phyloP scores from a whole-genome alignment of 2,797 vertebrate species.

The Urophycis tenuis region DNA sequence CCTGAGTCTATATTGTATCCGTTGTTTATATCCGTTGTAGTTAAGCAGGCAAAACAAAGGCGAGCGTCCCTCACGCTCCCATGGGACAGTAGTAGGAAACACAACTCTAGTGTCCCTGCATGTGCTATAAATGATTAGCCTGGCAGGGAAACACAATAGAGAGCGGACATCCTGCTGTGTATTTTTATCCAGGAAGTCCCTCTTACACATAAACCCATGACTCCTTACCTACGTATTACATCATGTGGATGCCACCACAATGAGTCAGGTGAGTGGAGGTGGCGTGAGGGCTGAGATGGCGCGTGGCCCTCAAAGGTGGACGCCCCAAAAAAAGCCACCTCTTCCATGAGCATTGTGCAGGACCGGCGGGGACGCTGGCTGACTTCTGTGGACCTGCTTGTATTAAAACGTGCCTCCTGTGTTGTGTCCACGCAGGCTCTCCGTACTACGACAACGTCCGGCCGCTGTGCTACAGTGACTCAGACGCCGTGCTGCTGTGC shows the following conservation, averaged over 20 bases:
- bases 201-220: background rate
- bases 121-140: slow-evolving; percentile 42
- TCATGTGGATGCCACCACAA: background rate
- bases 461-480: slow-evolving; percentile 95
- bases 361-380: background rate
- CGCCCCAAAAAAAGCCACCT: no score
- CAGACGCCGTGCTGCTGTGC: slow-evolving; percentile 88
- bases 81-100: slow-evolving; percentile 49
- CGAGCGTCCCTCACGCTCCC: slow-evolving; percentile 10
- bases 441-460: slow-evolving; percentile 96
- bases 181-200: slow-evolving; percentile 35
- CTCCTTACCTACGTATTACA: background rate
- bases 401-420: background rate
- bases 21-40: no score
- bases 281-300: background rate
- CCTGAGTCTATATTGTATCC: background rate
- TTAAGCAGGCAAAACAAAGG: background rate
- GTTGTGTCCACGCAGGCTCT: slow-evolving; percentile 72
- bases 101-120: slow-evolving; percentile 33
- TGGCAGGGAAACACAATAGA: slow-evolving; percentile 53
- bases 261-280: background rate
- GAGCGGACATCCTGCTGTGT: slow-evolving; percentile 56
- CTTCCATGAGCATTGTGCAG: background rate
- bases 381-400: background rate
- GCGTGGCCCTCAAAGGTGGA: background rate